Evolutionary conservation across 1,140 invertebrate species (phyloP), one percentile per base, ranked within the genome.

Genomic region (Meloidogyne hapla): DNA sequence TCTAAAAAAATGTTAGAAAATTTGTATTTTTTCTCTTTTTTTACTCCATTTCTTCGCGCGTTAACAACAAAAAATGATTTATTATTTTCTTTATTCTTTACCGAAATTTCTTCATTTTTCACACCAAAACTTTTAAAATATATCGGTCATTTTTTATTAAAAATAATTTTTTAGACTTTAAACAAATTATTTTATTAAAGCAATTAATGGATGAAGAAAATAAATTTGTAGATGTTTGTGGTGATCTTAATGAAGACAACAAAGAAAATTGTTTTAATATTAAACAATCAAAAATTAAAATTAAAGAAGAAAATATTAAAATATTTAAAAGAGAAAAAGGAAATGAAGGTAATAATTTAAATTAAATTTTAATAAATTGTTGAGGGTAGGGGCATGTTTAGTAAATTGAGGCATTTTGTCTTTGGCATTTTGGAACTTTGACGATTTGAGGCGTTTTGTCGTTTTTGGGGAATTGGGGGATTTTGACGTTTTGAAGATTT

Each of bases 201-300:
- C 13, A 8, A 6, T 1, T 45, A n/a, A 73, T 73, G 71, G 56
- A 73, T 21, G 38, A 38, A 9, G 71, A 73, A 38, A 73, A 73
- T 38, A 64, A 15, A 25, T 73, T 56, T 33, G 48, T 73, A 12
- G 71, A 73, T 28, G 71, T 73, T 26, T 73, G 71, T 38, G 71
- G 71, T 6, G 71, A 73, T 23, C 28, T 63, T 56, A 38, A 70
- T 33, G 69, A 70, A 25, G 71, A 28, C n/a, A 73, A 73, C 10
- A 73, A 63, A 63, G 71, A 73, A 21, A 73, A 73, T 63, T 73
- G 56, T 33, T 21, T 13, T 12, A 69, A 69, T 40, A 23, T 23
- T 23, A 69, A 28, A 73, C 21, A 64, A 73, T 56, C n/a, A 10
- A 70, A 10, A 10, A 70, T 21, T 18, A 61, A 40, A 45, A 70